These are phyloP conservation scores for Steinernema scapterisci DNA, from an alignment of 2,888 invertebrate species.

Conservation along the genomic window DNA sequence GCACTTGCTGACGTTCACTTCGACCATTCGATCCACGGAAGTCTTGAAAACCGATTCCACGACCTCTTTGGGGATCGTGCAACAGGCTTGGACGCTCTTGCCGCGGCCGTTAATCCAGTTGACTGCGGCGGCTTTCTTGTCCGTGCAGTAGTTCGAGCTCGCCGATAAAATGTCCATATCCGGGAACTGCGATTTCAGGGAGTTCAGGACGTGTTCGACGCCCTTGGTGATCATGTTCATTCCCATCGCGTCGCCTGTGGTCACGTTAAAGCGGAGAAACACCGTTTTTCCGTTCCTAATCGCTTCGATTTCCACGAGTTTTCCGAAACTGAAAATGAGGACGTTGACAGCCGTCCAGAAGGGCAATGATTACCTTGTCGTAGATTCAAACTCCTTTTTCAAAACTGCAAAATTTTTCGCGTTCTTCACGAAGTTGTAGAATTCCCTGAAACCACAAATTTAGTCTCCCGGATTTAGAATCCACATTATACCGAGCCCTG, in stretches of 20 bases:
- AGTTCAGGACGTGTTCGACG: conserved; percentile 81
- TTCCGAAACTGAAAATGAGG: conserved; percentile 75
- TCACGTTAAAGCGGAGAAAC: conserved; percentile 88
- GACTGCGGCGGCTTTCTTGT: conserved; percentile 94
- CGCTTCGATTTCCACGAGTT: conserved; percentile 80
- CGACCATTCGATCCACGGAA: conserved; percentile 71
- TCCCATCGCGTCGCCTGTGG: conserved; percentile 99
- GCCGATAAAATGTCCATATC: conserved; percentile 91
- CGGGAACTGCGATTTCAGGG: conserved; percentile 72
- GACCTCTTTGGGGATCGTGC: conserved; percentile 79
- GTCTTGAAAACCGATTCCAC: conserved; percentile 72
- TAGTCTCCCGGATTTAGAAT: not conserved
- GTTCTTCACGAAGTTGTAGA: conserved; percentile 78
- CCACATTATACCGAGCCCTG: conserved; percentile 36
- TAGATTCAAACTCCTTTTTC: conserved; percentile 89
- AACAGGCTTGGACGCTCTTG: conserved; percentile 92
- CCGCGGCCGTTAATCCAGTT: conserved; percentile 98
- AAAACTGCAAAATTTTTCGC: conserved; percentile 78
- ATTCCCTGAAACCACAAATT: no score
- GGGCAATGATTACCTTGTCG: conserved; percentile 72
- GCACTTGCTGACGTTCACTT: conserved; percentile 90
- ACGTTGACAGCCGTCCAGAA: conserved; percentile 12
- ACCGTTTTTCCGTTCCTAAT: conserved; percentile 85
- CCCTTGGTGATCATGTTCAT: conserved; percentile 98
- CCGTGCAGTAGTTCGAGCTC: conserved; percentile 95